phyloP scores from a whole-genome alignment of 2,797 vertebrate genomes.

The Uromys caudimaculatus region DNA sequence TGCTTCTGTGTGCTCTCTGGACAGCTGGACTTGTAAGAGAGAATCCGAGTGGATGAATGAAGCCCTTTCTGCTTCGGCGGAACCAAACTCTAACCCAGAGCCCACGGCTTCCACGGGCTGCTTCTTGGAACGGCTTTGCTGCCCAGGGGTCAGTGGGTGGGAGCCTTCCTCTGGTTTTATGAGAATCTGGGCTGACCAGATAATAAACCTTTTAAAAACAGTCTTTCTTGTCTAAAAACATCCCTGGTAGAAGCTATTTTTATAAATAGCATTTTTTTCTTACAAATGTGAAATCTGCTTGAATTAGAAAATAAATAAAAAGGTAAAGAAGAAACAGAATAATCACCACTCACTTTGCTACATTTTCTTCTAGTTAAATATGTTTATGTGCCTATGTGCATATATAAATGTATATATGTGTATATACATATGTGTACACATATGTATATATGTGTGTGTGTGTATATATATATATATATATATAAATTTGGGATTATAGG shows the following conservation, averaged over 20 bases:
- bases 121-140: background rate
- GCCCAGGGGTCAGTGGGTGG: too few species aligned
- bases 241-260: background rate
- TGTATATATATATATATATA: too few species aligned
- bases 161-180: background rate
- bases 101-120: background rate
- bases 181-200: too few species aligned
- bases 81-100: background rate
- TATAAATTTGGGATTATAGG: background rate
- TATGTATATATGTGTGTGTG: too few species aligned
- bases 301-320: conserved; percentile 41
- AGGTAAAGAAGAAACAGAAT: background rate
- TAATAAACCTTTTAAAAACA: background rate
- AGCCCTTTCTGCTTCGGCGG: background rate
- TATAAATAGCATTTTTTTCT: conserved; percentile 3
- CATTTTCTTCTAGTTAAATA: conserved; percentile 45
- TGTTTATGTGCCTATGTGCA: background rate
- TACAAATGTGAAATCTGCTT: background rate
- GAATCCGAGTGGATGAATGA: background rate
- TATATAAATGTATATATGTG: background rate
- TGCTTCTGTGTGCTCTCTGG: background rate
- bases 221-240: conserved; percentile 3
- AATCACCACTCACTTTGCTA: background rate
- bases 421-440: too few species aligned
- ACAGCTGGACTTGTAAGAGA: background rate